Evolutionary conservation across 2,888 invertebrate species (phyloP), one percentile per base, ranked within the genome.

Genomic region (Endotricha flammealis): DNA sequence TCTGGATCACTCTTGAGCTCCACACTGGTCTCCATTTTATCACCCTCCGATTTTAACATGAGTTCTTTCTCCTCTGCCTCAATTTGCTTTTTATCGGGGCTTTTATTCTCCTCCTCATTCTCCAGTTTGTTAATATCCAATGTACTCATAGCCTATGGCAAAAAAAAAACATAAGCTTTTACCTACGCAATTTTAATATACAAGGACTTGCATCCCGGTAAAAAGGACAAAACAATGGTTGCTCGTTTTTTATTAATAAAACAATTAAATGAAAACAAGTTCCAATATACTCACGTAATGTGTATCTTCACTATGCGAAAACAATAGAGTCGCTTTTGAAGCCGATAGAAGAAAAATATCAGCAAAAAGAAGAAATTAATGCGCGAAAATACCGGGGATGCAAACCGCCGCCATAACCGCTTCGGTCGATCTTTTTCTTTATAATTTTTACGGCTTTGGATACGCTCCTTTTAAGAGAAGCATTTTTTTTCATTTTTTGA

Each of bases 51-150:
- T 67, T 92, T 92, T 57, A 86, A 46, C 86, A 86, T 86, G 7
- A 79, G 80, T 67, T 91, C 91, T 45, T 89, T 85, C 53, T 91
- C 91, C 57, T 91, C 91, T 32, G 88, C 88, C 63, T 91, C 91
- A 41, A 91, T 91, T 62, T 90, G 89, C 61, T 89, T 88, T 66
- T 91, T 91, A 63, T 92, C 92, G 36, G 91, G 57, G n/a, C 81
- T 71, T 59, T 79, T 80, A 46, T 59, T 76, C 22, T 79, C 79
- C 29, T 75, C 76, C 24, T 79, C 82, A 48, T 61, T 70, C 16
- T 80, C 82, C 23, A 65, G 49, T 56, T 81, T 80, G 57, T 69
- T 82, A 61, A 81, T 70, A 41, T 82, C 80, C 47, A 69, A 59
- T 37, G 72, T 60, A 66, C 73, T 79, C 74, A 76, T 75, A 47